Percentiles rank a stretch among this genome's conserved stretches.
phyloP scores from a whole-genome alignment of 2,113 vertebrate species.

The Stegastes partitus region DNA sequence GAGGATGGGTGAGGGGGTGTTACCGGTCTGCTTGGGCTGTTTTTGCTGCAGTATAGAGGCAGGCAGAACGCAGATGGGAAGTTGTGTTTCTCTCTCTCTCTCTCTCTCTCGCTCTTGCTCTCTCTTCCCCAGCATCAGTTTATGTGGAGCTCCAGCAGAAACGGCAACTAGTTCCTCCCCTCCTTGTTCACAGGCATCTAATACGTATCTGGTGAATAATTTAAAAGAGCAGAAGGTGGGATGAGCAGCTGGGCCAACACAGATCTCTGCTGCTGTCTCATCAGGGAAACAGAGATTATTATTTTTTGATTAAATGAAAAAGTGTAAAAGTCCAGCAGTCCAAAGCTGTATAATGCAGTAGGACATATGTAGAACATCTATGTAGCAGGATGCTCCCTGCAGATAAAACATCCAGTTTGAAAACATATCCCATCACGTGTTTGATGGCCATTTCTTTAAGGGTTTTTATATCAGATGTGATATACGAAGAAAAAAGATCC shows the following conservation, averaged over 20 bases:
- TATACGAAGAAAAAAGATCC: not conserved
- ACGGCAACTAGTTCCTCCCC: constrained; percentile 15
- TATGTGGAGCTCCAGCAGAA: constrained; percentile 25
- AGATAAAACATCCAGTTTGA: constrained; percentile 9
- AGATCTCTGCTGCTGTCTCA: constrained; percentile 25
- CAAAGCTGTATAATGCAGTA: too few species aligned
- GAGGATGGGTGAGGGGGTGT: constrained; percentile 31
- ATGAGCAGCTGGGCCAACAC: constrained; percentile 31
- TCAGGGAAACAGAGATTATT: not conserved
- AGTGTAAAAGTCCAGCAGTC: constrained; percentile 8
- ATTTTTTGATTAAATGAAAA: constrained; percentile 12
- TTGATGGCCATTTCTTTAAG: not conserved
- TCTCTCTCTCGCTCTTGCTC: too few species aligned
- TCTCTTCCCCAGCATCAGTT: constrained; percentile 27
- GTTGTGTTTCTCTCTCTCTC: constrained; percentile 24
- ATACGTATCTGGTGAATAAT: constrained; percentile 65
- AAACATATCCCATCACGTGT: not conserved
- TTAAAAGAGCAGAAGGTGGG: constrained; percentile 46
- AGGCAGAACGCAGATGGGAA: constrained; percentile 56
- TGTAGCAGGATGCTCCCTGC: not conserved
- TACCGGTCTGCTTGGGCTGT: constrained; percentile 39
- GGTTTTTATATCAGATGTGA: not conserved
- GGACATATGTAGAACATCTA: not conserved
- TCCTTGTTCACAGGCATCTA: constrained; percentile 13
- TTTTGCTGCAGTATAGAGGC: constrained; percentile 77